These are phyloP conservation scores for Thymelicus sylvestris DNA, from an alignment of 2,888 invertebrate species.

Conservation along the genomic window DNA sequence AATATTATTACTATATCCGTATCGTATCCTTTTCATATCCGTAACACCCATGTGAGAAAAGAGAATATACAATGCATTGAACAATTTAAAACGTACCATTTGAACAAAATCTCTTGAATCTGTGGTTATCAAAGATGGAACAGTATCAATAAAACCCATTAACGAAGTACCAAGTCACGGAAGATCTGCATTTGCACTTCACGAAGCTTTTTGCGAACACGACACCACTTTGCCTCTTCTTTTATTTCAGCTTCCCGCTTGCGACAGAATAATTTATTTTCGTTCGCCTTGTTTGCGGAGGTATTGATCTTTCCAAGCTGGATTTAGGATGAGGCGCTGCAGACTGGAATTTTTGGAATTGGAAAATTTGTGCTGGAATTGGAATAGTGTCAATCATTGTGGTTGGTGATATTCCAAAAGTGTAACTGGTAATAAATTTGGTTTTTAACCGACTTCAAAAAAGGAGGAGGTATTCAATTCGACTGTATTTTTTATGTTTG, in stretches of 20 bases:
- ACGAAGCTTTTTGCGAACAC: not conserved
- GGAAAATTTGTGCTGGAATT: not conserved
- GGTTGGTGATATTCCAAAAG: no score
- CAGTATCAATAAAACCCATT: not conserved
- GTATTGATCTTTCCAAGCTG: not conserved
- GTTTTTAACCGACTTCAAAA: no score
- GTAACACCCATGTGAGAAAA: no score
- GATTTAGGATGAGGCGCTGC: not conserved
- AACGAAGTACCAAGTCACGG: not conserved
- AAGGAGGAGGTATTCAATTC: no score
- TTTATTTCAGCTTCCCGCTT: not conserved
- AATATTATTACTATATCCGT: no score
- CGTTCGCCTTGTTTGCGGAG: not conserved
- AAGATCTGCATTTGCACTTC: constrained; percentile 1
- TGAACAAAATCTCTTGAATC: no score
- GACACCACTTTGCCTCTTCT: not conserved
- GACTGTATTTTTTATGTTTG: no score
- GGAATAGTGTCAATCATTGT: not conserved
- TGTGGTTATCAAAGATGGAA: not conserved
- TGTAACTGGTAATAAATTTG: no score
- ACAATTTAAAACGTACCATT: no score
- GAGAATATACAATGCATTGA: no score
- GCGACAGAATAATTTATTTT: constrained; percentile 6
- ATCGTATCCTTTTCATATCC: no score
- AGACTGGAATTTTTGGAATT: not conserved